Evolutionary conservation across 2,888 invertebrate genomes (phyloP).

Genomic region (Andrena chrysosceles): DNA sequence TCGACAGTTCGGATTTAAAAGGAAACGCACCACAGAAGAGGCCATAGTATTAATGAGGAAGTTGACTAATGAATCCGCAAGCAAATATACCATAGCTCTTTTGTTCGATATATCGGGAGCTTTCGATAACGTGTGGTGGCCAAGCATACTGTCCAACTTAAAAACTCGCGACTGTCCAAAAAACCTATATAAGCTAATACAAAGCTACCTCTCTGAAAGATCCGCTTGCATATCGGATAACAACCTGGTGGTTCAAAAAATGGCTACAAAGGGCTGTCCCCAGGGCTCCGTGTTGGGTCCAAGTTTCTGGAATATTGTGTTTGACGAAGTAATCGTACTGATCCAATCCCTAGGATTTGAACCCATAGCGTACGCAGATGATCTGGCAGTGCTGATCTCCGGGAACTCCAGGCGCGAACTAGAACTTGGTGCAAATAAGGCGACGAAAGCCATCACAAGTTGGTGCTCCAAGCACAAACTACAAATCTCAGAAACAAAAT

Average conservation of each 20-base stretch:
- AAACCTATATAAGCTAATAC: not conserved
- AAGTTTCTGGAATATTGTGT: not conserved
- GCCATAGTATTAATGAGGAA: not conserved
- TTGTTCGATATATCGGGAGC: not conserved
- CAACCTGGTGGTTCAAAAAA: not conserved
- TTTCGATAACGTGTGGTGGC: not conserved
- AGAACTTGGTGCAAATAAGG: too few species aligned
- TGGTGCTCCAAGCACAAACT: too few species aligned
- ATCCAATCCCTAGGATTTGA: too few species aligned
- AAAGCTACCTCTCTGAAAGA: not conserved
- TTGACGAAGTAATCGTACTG: not conserved
- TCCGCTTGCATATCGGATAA: not conserved
- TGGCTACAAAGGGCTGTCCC: not conserved
- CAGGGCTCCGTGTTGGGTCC: not conserved
- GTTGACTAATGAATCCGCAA: not conserved
- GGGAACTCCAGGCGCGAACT: too few species aligned
- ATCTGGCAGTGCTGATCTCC: too few species aligned
- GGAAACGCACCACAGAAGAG: not conserved
- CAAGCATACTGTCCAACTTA: not conserved
- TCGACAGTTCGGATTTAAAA: not conserved
- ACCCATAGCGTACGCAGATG: too few species aligned
- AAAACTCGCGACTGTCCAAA: not conserved
- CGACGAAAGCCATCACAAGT: too few species aligned
- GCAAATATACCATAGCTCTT: not conserved
- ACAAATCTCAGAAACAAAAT: too few species aligned